Evolutionary conservation across 2,888 invertebrate genomes (phyloP).

Genomic region (Apamea anceps): DNA sequence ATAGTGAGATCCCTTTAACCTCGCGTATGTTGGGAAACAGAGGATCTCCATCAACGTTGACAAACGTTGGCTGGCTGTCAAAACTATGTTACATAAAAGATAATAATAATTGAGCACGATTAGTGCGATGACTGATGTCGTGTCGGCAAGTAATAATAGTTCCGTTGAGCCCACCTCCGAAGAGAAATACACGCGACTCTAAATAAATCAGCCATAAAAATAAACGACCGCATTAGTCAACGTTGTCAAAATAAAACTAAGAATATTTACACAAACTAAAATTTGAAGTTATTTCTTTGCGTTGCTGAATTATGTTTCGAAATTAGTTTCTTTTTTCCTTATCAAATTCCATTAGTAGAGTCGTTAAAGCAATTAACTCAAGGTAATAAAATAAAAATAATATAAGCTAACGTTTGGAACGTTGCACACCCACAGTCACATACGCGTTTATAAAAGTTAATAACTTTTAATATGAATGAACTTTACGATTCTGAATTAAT

Average conservation of each 20-base stretch:
- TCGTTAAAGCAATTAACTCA: conserved; percentile 70
- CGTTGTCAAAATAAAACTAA: conserved; percentile 88
- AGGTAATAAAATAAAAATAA: conserved; percentile 69
- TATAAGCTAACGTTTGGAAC: conserved; percentile 60
- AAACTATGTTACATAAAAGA: conserved; percentile 83
- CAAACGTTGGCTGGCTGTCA: conserved; percentile 82
- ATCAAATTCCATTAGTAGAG: conserved; percentile 68
- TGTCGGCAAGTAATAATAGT: conserved; percentile 88
- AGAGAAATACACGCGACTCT: conserved; percentile 83
- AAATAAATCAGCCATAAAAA: conserved; percentile 88
- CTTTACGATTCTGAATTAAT: conserved; percentile 78
- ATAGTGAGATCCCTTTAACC: conserved; percentile 12
- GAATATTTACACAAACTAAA: conserved; percentile 81
- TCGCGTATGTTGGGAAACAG: conserved; percentile 57
- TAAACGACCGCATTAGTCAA: conserved; percentile 89
- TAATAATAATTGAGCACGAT: conserved; percentile 84
- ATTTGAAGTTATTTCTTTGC: conserved; percentile 68
- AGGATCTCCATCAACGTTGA: conserved; percentile 71
- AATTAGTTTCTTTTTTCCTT: conserved; percentile 62
- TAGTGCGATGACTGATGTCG: conserved; percentile 88
- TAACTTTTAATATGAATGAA: conserved; percentile 77
- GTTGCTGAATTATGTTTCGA: conserved; percentile 63
- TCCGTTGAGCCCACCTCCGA: conserved; percentile 81
- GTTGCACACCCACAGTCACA: conserved; percentile 63
- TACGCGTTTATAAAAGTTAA: conserved; percentile 72